Evolutionary conservation across 2,797 vertebrate species (phyloP).

Genomic region (Erethizon dorsatum): DNA sequence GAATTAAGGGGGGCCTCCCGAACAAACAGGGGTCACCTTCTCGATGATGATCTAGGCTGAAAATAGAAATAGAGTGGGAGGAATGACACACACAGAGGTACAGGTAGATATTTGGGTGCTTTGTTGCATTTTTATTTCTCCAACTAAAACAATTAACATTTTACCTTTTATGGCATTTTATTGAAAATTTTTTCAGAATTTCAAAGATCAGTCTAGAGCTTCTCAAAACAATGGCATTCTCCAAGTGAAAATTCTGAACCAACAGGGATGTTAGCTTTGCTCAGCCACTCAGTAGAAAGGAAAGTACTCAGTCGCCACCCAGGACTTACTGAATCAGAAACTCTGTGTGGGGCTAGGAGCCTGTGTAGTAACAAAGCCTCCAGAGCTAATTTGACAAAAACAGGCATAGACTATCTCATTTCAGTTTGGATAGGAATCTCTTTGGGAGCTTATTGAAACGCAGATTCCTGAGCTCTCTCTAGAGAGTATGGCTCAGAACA

Average conservation of each 20-base stretch:
- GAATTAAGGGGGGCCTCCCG: not conserved
- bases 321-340: not conserved
- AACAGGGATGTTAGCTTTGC: not conserved
- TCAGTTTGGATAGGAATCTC: not conserved
- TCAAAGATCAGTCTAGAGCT: not conserved
- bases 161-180: not conserved
- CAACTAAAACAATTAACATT: not conserved
- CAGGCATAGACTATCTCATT: not conserved
- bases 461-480: not conserved
- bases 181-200: not conserved
- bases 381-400: not conserved
- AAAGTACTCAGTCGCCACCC: not conserved
- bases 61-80: not conserved
- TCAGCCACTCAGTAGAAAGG: not conserved
- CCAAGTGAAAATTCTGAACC: not conserved
- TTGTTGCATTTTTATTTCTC: conserved; percentile 26
- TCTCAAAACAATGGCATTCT: not conserved
- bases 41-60: too few relatives aligned
- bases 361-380: not conserved
- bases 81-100: not conserved
- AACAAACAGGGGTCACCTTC: not conserved
- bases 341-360: not conserved
- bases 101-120: not conserved
- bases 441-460: not conserved
- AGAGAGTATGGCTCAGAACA: not conserved